Conservation (phyloP, 2,113 vertebrate species). For the Elanus axillaris region DNA sequence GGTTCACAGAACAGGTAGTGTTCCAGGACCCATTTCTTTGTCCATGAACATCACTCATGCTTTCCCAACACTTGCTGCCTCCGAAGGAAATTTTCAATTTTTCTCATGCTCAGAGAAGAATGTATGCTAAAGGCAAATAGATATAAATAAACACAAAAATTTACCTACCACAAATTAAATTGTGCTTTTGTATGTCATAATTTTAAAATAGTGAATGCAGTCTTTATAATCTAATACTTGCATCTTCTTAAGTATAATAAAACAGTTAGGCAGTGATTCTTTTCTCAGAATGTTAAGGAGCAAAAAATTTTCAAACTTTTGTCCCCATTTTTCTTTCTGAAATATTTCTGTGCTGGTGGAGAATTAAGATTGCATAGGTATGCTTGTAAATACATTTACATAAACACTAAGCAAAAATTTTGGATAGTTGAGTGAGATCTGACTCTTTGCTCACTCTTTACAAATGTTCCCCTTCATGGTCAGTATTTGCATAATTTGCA, state of each 20-base stretch:
- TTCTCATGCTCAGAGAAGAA: neutral
- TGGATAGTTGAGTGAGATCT: neutral
- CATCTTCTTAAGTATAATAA: neutral
- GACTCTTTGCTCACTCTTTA: neutral
- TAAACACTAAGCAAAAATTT: neutral
- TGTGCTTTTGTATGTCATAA: neutral
- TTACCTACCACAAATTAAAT: neutral
- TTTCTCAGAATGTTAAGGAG: neutral
- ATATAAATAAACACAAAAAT: neutral
- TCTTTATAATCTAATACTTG: neutral
- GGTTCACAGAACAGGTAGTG: neutral
- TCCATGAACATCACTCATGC: neutral
- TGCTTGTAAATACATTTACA: neutral
- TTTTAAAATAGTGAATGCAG: neutral
- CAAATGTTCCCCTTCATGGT: neutral
- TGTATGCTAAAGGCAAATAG: neutral
- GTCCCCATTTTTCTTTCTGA: neutral
- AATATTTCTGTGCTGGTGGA: neutral
- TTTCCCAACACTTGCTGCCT: neutral
- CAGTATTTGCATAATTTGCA: neutral
- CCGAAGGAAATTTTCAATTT: neutral
- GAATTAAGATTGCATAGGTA: neutral
- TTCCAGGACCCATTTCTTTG: neutral
- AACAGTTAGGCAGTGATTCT: neutral
- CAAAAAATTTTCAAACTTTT: neutral